A percentile compares a stretch with the other conserved stretches of the same genome.
Conservation (phyloP, 2,797 vertebrate genomes). For the Mus minutoides region DNA sequence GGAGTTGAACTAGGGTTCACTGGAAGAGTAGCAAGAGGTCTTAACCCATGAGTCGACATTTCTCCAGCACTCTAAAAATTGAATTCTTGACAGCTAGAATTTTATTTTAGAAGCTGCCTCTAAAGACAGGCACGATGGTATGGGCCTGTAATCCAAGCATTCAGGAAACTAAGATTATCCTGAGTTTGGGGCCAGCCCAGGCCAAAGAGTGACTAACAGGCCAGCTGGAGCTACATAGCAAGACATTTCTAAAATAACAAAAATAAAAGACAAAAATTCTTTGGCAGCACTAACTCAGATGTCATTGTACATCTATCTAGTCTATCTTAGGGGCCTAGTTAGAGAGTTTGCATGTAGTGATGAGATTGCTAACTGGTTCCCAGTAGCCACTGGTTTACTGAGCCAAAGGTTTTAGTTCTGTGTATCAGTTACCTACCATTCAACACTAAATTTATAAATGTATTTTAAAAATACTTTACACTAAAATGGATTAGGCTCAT, state of each 20-base stretch:
- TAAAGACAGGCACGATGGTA: background rate
- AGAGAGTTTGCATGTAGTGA: background rate
- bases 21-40: background rate
- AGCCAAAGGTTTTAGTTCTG: background rate
- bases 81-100: background rate
- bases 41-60: background rate
- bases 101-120: background rate
- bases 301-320: background rate
- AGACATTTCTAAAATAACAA: background rate
- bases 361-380: background rate
- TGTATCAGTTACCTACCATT: background rate
- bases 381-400: background rate
- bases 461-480: background rate
- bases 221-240: background rate
- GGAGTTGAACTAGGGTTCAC: background rate
- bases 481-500: background rate
- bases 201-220: background rate
- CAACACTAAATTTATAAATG: background rate
- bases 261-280: background rate
- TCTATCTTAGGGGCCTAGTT: background rate
- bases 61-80: background rate
- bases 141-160: background rate
- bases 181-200: background rate
- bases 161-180: background rate
- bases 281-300: background rate